Evolutionary conservation across 2,888 invertebrate species (phyloP).

Genomic region (Mylabris sibirica): DNA sequence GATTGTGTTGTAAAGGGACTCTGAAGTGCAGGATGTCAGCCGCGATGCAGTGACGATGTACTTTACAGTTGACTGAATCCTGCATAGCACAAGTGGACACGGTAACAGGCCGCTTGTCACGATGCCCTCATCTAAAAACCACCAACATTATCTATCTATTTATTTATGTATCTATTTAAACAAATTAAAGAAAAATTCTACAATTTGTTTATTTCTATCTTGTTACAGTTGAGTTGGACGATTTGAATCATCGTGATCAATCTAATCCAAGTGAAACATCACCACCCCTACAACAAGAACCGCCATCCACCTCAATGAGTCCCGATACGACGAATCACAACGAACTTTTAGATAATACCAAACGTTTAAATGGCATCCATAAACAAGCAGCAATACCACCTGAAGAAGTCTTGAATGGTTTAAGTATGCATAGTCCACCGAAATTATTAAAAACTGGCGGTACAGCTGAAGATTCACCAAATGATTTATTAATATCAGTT

Average conservation of each 20-base stretch:
- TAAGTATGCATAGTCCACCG: slow-evolving; percentile 47
- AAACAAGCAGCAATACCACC: slow-evolving; percentile 48
- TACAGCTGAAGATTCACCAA: slow-evolving; percentile 46
- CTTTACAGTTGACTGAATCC: slow-evolving; percentile 48
- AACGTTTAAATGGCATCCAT: slow-evolving; percentile 43
- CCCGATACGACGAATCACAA: slow-evolving; percentile 57
- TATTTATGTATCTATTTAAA: background rate
- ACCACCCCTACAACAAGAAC: slow-evolving; percentile 42
- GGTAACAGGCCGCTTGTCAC: slow-evolving; percentile 55
- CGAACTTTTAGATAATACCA: slow-evolving; percentile 46
- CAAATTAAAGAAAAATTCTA: background rate
- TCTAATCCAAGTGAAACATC: slow-evolving; percentile 48
- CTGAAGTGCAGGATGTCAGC: slow-evolving; percentile 47
- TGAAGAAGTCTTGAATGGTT: slow-evolving; percentile 49
- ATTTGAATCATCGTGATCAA: slow-evolving; percentile 39
- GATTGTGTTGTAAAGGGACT: slow-evolving; percentile 29
- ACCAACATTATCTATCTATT: background rate
- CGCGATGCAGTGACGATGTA: slow-evolving; percentile 50
- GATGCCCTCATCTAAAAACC: slow-evolving; percentile 45
- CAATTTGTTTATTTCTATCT: background rate
- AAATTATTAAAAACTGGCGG: slow-evolving; percentile 48
- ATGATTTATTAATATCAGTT: slow-evolving; percentile 42
- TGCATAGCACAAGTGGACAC: slow-evolving; percentile 54
- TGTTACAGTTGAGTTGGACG: slow-evolving; percentile 58
- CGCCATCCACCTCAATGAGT: slow-evolving; percentile 51